These are phyloP conservation scores for Hydropotes inermis DNA, from an alignment of 2,113 vertebrate genomes.

Conservation along the genomic window DNA sequence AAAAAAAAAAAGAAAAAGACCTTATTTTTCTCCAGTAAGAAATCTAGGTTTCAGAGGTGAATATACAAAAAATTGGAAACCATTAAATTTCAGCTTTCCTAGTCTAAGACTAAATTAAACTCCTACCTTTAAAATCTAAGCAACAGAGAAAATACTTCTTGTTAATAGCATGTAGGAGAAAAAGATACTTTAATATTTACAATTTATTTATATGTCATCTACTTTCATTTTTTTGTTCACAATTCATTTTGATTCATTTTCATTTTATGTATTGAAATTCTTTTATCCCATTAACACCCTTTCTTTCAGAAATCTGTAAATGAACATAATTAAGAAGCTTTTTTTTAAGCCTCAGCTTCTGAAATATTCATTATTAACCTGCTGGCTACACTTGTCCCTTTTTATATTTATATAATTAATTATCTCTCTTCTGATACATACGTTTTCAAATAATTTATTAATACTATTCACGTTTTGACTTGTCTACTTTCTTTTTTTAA, in stretches of 20 bases:
- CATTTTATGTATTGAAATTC: slow-evolving; percentile 50
- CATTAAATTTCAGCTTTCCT: background rate
- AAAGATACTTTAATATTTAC: background rate
- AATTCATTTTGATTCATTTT: slow-evolving; percentile 56
- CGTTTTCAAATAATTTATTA: slow-evolving; percentile 67
- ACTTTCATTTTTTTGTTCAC: slow-evolving; percentile 4
- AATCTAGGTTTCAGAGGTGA: slow-evolving; percentile 1
- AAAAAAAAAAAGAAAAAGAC: background rate
- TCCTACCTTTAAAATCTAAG: background rate
- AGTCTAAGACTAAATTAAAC: background rate
- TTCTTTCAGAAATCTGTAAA: slow-evolving; percentile 65
- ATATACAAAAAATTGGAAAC: background rate
- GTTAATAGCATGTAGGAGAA: background rate
- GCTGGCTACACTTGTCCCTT: slow-evolving; percentile 57
- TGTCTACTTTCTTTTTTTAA: slow-evolving; percentile 54
- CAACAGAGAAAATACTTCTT: background rate
- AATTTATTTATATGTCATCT: background rate
- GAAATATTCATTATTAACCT: slow-evolving; percentile 78
- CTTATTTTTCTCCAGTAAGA: background rate
- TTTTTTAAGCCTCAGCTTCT: slow-evolving; percentile 73
- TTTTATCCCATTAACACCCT: slow-evolving; percentile 57
- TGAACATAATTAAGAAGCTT: slow-evolving; percentile 68
- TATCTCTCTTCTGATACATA: slow-evolving; percentile 63
- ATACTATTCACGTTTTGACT: slow-evolving; percentile 65
- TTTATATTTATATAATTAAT: slow-evolving; percentile 75